Conservation (phyloP, 2,797 vertebrate genomes). For the Liasis olivaceus region DNA sequence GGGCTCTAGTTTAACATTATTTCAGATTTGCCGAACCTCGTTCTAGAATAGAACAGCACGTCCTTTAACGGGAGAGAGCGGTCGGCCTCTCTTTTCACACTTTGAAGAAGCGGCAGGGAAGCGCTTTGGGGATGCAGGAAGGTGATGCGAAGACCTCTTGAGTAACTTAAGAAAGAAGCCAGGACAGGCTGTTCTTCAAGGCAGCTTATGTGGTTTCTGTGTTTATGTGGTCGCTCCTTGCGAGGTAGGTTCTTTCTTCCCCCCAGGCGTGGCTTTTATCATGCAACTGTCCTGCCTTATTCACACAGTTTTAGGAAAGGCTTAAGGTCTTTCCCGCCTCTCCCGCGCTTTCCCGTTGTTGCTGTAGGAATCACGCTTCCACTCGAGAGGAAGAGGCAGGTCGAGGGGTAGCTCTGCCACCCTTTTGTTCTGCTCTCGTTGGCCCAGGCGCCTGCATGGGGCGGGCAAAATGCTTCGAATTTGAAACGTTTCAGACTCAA, state of each 20-base stretch:
- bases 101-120: not conserved
- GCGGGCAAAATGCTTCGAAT: not conserved
- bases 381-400: not conserved
- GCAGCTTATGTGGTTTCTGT: not conserved
- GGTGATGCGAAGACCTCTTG: too few species aligned
- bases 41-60: not conserved
- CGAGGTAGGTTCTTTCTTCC: not conserved
- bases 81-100: not conserved
- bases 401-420: not conserved
- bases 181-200: not conserved
- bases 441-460: not conserved
- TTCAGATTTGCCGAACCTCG: too few species aligned
- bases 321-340: not conserved
- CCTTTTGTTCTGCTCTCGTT: not conserved
- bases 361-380: not conserved
- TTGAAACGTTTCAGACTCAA: not conserved
- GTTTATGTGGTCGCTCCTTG: not conserved
- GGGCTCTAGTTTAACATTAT: not conserved
- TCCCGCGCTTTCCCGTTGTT: not conserved
- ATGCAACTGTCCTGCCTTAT: not conserved
- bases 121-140: not conserved
- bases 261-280: not conserved
- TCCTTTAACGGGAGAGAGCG: not conserved
- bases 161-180: not conserved
- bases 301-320: not conserved